Percentiles rank a stretch among this genome's conserved stretches.
Conservation (phyloP, 2,797 vertebrate species). For the Eulemur mongoz region DNA sequence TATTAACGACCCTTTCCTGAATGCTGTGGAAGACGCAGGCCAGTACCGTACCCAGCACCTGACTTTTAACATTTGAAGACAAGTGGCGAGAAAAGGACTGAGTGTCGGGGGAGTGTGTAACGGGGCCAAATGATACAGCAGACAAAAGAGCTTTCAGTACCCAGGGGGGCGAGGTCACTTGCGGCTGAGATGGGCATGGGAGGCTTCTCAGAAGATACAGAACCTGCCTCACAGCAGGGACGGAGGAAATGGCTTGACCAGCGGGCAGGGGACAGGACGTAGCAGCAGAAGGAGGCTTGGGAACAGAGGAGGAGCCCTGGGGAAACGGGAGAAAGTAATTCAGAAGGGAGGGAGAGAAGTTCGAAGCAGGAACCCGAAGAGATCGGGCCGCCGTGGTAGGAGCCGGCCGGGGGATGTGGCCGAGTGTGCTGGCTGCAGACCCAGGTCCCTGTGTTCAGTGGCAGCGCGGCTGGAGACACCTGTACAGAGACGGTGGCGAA, state of each 20-base stretch:
- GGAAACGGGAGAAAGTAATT: background rate
- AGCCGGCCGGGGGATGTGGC: rapidly evolving
- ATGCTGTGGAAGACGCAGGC: background rate
- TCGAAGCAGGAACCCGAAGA: background rate
- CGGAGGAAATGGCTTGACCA: background rate
- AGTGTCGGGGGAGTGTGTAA: background rate
- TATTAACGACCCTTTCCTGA: background rate
- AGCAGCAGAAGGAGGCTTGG: background rate
- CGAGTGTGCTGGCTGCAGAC: background rate
- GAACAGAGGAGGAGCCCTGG: rapidly evolving
- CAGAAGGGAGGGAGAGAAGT: background rate
- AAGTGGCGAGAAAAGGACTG: background rate
- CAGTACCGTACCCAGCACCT: background rate
- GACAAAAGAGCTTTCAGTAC: constrained; percentile 49
- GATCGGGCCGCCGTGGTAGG: background rate
- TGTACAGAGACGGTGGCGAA: background rate
- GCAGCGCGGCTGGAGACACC: background rate
- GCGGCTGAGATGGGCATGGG: background rate
- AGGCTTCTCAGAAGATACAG: constrained; percentile 22
- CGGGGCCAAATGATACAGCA: background rate
- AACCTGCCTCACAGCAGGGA: background rate
- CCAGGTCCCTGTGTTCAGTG: background rate
- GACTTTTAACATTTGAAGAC: background rate
- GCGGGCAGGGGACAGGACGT: background rate
- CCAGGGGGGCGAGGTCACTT: background rate